Conservation (phyloP, 53 echinoderm and acorn worm species). For the Echinarachnius parma region DNA sequence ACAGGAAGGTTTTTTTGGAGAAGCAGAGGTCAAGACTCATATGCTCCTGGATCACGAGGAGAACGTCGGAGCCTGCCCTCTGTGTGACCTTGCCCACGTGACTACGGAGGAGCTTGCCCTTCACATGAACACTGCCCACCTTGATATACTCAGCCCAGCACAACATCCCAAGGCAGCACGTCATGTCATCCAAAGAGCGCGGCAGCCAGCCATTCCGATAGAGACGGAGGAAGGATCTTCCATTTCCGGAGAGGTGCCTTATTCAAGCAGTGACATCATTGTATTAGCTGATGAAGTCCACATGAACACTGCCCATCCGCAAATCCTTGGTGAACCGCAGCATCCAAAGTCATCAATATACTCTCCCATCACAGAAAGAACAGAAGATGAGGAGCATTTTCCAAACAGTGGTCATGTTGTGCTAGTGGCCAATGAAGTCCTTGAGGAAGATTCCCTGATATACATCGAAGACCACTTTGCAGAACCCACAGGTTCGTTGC, state of each 20-base stretch:
- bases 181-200: too few species aligned
- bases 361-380: too few species aligned
- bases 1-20: slow-evolving; percentile 61
- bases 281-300: too few species aligned
- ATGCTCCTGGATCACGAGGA: slow-evolving; percentile 77
- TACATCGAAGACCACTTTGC: slow-evolving; percentile 41
- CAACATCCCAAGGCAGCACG: too few species aligned
- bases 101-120: slow-evolving; percentile 66
- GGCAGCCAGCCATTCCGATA: too few species aligned
- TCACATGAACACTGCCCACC: slow-evolving; percentile 85
- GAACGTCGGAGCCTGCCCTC: slow-evolving; percentile 65
- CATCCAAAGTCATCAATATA: too few species aligned
- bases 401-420: slow-evolving; percentile 11
- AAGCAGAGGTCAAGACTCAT: slow-evolving; percentile 65
- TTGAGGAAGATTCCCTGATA: slow-evolving; percentile 22
- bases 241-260: too few species aligned
- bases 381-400: too few species aligned
- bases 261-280: too few species aligned
- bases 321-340: too few species aligned
- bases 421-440: slow-evolving; percentile 13
- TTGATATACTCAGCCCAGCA: slow-evolving; percentile 47
- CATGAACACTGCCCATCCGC: too few species aligned
- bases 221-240: too few species aligned
- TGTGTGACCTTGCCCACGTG: slow-evolving; percentile 83
- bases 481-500: background rate